Evolutionary conservation across 2,888 invertebrate species (phyloP).

Genomic region (Caenorhabditis macrosperma): DNA sequence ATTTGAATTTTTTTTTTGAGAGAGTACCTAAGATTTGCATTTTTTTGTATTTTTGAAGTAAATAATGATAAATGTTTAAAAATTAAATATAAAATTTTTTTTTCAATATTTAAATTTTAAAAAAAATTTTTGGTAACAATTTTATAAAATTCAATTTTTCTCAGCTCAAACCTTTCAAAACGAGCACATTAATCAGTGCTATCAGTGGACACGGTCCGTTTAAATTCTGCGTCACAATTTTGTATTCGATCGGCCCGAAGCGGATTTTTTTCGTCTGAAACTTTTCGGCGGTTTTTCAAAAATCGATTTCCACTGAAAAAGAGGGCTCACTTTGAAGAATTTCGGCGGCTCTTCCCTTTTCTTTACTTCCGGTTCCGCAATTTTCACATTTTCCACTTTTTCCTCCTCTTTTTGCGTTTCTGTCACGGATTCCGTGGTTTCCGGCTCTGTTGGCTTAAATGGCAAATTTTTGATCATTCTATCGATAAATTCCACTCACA

Average conservation of each 20-base stretch:
- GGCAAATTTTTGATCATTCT: background rate
- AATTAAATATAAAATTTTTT: no score
- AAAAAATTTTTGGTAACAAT: no score
- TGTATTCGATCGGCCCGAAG: slow-evolving; percentile 80
- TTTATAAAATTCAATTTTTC: background rate
- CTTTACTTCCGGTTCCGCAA: background rate
- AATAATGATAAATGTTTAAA: no score
- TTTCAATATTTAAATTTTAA: no score
- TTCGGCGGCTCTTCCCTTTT: background rate
- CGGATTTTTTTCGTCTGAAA: slow-evolving; percentile 83
- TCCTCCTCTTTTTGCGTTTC: background rate
- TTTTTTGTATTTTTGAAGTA: no score
- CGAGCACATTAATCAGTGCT: slow-evolving; percentile 83
- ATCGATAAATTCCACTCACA: background rate
- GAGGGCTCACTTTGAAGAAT: slow-evolving; percentile 6
- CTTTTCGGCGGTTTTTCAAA: background rate
- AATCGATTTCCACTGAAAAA: background rate
- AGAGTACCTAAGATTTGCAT: no score
- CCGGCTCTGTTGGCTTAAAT: background rate
- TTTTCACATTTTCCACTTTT: background rate
- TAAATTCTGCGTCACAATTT: slow-evolving; percentile 83
- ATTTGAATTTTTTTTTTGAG: no score
- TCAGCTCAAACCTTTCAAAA: slow-evolving; percentile 80
- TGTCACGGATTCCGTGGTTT: background rate
- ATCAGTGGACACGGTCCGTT: slow-evolving; percentile 84